Base-by-base conservation (phyloP, 2,888 invertebrate species). In the Pelosia muscerda region DNA sequence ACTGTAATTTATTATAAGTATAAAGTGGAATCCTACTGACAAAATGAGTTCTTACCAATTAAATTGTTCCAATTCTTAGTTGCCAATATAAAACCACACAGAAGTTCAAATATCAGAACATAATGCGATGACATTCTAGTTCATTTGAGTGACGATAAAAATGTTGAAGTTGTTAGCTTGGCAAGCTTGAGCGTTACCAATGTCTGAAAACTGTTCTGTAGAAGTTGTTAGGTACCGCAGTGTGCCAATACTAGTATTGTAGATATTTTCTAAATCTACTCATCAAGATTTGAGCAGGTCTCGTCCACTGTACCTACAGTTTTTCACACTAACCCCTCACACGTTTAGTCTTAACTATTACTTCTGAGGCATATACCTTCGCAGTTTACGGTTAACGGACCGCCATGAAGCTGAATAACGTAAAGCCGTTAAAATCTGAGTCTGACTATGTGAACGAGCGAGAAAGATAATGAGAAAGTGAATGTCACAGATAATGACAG, bases 171-270 rank as follows among this genome's bases (percentile, higher is more conserved):
- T 0, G 8, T 5, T 13, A 26, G 38, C 10, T 19, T 61, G 42
- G 61, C n/a, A 15, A 38, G 22, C 55, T 55, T 28, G 49, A 66
- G 67, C 71, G 75, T 74, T 77, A 64, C 75, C 75, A 58, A 59
- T 60, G 58, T 49, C 57, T 13, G 58, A 15, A 42, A 28, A 55
- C 59, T 25, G 57, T 34, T 54, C 49, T 28, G 42, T 67, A 67
- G 69, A 57, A 57, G 64, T 60, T 63, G 38, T 61, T 63, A 63
- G 78, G 82, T 73, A 80, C 82, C 68, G 64, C 56, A 38, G 61
- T 63, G 80, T 80, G 82, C 80, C 82, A 80, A 81, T 70, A 66
- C 64, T 75, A 82, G 77, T 82, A 77, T 84, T 73, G 61, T 57
- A 82, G 69, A 72, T 60, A 31, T 65, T 64, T 60, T 73, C 73